phyloP scores from a whole-genome alignment of 2,797 vertebrate species.

The Rhincodon typus region DNA sequence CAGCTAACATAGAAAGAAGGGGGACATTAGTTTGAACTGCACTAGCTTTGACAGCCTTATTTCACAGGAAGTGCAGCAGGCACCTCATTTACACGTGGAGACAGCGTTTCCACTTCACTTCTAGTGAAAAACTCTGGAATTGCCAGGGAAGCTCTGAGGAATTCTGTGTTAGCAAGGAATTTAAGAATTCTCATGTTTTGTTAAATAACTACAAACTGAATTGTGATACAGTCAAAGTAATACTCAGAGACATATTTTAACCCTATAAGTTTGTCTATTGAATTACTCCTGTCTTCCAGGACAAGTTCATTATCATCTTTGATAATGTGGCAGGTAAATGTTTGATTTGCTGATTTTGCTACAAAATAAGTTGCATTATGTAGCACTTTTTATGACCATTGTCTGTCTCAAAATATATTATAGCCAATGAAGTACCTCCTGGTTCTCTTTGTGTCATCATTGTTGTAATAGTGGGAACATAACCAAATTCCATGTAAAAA shows the following conservation, averaged over 20 bases:
- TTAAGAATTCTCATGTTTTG: background rate
- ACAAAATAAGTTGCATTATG: background rate
- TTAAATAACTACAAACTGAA: background rate
- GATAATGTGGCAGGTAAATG: background rate
- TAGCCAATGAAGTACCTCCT: background rate
- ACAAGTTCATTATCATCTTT: background rate
- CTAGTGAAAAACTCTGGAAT: background rate
- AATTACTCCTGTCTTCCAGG: background rate
- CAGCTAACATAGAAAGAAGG: background rate
- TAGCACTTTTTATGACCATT: background rate
- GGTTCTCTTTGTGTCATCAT: too few relatives aligned
- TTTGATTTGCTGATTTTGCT: background rate
- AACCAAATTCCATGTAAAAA: background rate
- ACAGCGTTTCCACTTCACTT: background rate
- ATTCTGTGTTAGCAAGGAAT: background rate
- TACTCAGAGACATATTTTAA: background rate
- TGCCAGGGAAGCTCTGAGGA: background rate
- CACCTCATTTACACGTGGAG: background rate
- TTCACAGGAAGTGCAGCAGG: background rate
- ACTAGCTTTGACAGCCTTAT: background rate
- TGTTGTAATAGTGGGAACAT: background rate
- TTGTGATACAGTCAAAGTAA: background rate
- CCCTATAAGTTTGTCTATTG: background rate
- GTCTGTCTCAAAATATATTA: background rate
- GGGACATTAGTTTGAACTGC: background rate